Conservation (phyloP, 2,113 vertebrate genomes). For the Climacteris rufus region DNA sequence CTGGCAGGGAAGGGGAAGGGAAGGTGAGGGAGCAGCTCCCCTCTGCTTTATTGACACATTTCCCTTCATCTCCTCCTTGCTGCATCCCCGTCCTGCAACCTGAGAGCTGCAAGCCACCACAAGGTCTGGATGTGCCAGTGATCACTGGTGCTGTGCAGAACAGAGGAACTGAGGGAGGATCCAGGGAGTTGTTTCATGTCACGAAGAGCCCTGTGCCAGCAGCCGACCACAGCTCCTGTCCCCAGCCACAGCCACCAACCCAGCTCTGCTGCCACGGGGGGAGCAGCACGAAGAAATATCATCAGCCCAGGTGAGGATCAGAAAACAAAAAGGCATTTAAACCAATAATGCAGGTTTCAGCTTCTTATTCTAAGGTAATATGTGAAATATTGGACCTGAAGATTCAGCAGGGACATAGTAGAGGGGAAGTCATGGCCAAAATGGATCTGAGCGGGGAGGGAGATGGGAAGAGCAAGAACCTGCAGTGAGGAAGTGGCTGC, state of each 20-base stretch:
- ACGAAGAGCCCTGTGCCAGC: background rate
- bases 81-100: background rate
- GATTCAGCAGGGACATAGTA: background rate
- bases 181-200: background rate
- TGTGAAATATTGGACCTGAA: background rate
- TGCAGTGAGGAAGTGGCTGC: background rate
- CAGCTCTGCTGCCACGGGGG: background rate
- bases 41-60: background rate
- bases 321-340: background rate
- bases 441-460: background rate
- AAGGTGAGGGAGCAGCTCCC: background rate
- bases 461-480: background rate
- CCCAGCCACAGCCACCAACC: background rate
- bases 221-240: background rate
- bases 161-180: background rate
- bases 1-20: background rate
- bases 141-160: background rate
- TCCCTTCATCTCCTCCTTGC: background rate
- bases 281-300: background rate
- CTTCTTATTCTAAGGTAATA: background rate
- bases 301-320: background rate
- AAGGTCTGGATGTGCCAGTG: background rate
- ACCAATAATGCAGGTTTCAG: background rate
- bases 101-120: background rate
- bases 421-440: background rate